Evolutionary conservation across 2,888 invertebrate species (phyloP).

Genomic region (Meliscaeva auricollis): DNA sequence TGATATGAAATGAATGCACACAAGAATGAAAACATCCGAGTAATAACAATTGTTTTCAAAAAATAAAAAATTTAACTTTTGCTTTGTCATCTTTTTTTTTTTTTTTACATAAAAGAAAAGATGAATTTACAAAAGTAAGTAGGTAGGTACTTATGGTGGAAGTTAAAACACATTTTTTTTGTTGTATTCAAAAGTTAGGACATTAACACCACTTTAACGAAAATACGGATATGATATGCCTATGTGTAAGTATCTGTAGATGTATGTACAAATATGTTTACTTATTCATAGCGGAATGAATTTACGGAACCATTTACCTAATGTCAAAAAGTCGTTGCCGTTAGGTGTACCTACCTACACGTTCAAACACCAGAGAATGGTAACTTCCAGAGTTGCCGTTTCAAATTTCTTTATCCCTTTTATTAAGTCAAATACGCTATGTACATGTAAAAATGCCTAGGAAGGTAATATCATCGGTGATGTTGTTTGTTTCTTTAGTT

Average conservation of each 20-base stretch:
- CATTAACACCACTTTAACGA: conserved; percentile 17
- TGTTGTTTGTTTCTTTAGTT: conserved; percentile 1
- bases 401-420: conserved; percentile 49
- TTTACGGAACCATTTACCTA: conserved; percentile 70
- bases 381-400: conserved; percentile 56
- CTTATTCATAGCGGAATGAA: conserved; percentile 51
- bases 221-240: conserved; percentile 9
- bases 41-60: no score
- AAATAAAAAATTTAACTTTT: no score
- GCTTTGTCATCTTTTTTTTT: no score
- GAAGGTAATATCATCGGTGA: conserved; percentile 8
- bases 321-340: conserved; percentile 76
- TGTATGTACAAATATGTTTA: background rate
- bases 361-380: conserved; percentile 22
- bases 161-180: no score
- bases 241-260: background rate
- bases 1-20: background rate
- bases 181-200: background rate
- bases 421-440: conserved; percentile 38
- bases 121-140: no score
- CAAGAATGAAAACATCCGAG: background rate
- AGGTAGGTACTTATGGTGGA: no score
- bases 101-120: no score
- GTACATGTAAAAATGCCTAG: background rate
- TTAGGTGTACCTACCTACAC: conserved; percentile 38